Evolutionary conservation across 2,888 invertebrate species (phyloP), one percentile per base, ranked within the genome.

Genomic region (Acholoe squamosa): DNA sequence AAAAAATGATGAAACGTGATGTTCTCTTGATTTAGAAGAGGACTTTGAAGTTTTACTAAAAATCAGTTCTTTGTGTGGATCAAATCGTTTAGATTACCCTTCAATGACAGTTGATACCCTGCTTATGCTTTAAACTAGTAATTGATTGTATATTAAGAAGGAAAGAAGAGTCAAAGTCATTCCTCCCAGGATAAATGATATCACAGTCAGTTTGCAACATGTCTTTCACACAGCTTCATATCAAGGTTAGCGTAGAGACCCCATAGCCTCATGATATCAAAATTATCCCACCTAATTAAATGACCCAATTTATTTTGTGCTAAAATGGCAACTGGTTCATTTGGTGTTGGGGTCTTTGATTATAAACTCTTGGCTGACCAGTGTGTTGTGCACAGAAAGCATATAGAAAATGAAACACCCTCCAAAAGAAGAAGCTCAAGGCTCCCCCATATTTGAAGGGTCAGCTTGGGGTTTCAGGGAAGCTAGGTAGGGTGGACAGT

Each of bases 201-300:
- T 33, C 80, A 80, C 19, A 34, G 80, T 80, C 80, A 61, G 61
- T 61, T 19, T n/a, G 61, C n/a, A 61, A 61, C 61, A n/a, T 61
- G 61, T 61, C n/a, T 61, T 19, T n/a, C 19, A 1, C 61, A 7
- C 10, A 61, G 61, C 61, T 61, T 61, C n/a, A 14, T n/a, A 61
- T 61, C 61, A 61, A 19, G 19, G 28, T 54, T 86, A 86, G 86
- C 7, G 33, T 86, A 86, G 86, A 86, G 86, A 86, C 86, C 33
- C 86, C 54, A 54, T 19, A 54, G 86, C 86, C 86, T 25, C n/a
- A 31, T 52, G 52, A 31, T 28, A 52, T 7, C 43, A 0, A 43
- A 80, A 43, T n/a, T 43, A 19, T 43, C 16, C 0, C 61, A 3
- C 61, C 5, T n/a, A 61, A 19, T n/a, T n/a, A 61, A 0, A 61